Evolutionary conservation across 2,797 vertebrate genomes (phyloP), one percentile per base, ranked within the genome.

Genomic region (Eleutherodactylus coqui): DNA sequence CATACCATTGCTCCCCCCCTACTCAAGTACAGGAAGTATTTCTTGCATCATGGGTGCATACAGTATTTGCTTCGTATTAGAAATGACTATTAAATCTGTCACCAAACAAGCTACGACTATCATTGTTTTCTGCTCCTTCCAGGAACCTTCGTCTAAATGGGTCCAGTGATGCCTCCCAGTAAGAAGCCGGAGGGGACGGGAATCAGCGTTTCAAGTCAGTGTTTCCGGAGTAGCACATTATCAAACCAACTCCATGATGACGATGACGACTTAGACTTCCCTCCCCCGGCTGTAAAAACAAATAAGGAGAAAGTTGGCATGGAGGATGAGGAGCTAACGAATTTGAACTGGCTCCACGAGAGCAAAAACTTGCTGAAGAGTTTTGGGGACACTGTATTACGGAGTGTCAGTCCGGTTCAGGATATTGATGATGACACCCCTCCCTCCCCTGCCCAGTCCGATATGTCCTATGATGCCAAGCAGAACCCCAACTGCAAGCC

Each of bases 121-220:
- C 29, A 3, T 29, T 10, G 89, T 62, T 91, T 88, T 80, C 9
- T 84, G 73, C 87, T 88, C 87, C 34, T 69, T 69, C 27, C 87
- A 98, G 97, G 95, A 95, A 94, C 91, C 91, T 93, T 93, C 94
- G 95, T 95, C 95, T 98, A 96, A 96, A 98, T 98, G 97, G 97
- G 97, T 96, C 97, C 96, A 94, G 97, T 97, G 95, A 98, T 99
- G 97, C 97, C 97, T 93, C 97, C 97, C 94, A 97, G 97, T 93
- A 98, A 98, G 96, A 99, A 98, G 96, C 96, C 96, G 80, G 97
- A 98, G 93, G 96, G 96, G 95, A 96, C 97, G 91, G 97, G 97
- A 93, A 95, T 97, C 93, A 97, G 96, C 0, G 95, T 97, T 89
- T 96, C 96, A 72, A 98, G 95, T 93, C 97, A 96, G 19, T 95